Conservation (phyloP, 2,888 invertebrate species). For the Aleiodes testaceus region DNA sequence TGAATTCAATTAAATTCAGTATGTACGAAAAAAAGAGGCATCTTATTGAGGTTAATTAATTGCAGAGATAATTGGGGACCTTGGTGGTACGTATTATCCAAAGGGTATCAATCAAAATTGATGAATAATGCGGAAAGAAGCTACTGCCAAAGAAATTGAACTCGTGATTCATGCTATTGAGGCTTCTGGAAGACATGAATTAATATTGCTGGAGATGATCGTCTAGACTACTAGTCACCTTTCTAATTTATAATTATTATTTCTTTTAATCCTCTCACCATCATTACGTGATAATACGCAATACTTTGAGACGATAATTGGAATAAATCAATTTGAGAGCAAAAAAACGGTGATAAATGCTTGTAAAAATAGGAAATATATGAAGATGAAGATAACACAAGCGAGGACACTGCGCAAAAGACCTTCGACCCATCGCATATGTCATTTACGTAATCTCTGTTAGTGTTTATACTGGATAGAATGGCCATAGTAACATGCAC, state of each 20-base stretch:
- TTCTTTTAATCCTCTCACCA: background rate
- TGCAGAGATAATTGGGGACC: slow-evolving; percentile 46
- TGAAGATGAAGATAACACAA: slow-evolving; percentile 1
- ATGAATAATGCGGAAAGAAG: slow-evolving; percentile 34
- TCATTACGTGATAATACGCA: slow-evolving; percentile 23
- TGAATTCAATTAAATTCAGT: background rate
- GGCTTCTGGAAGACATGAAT: slow-evolving; percentile 9
- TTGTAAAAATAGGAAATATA: no score
- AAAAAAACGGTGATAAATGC: background rate
- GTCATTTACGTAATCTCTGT: slow-evolving; percentile 42
- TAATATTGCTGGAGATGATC: slow-evolving; percentile 17
- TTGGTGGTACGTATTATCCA: slow-evolving; percentile 26
- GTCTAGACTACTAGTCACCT: slow-evolving; percentile 35
- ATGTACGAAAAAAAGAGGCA: no score
- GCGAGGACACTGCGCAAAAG: slow-evolving; percentile 20
- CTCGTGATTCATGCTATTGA: slow-evolving; percentile 32
- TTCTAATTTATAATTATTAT: slow-evolving; percentile 34
- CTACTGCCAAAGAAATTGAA: slow-evolving; percentile 24
- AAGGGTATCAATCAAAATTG: slow-evolving; percentile 29
- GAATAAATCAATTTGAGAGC: background rate
- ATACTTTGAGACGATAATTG: slow-evolving; percentile 31
- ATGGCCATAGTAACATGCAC: slow-evolving; percentile 37
- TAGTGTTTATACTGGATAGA: slow-evolving; percentile 27
- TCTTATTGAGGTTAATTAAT: slow-evolving; percentile 16
- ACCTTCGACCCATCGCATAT: slow-evolving; percentile 36